A percentile compares a stretch with the other conserved stretches of the same genome.
Evolutionary conservation across 2,113 vertebrate genomes (phyloP).

Genomic region (Rattus rattus): DNA sequence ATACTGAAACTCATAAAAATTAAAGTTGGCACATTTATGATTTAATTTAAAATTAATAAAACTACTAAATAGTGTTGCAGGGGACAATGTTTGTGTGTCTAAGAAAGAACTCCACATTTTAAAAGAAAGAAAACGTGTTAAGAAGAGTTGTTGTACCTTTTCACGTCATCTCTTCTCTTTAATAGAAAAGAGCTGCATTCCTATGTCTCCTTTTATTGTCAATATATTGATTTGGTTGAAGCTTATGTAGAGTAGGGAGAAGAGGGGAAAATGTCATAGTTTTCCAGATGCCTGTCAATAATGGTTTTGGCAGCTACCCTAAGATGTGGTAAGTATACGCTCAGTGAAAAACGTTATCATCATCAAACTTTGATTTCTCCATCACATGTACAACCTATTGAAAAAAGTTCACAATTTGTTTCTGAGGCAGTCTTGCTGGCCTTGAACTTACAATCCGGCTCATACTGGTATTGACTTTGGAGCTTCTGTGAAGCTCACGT

Average conservation of each 20-base stretch:
- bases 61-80: not conserved
- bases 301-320: slow-evolving; percentile 9
- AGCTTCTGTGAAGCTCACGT: not conserved
- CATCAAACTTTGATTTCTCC: not conserved
- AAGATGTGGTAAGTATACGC: not conserved
- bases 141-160: not conserved
- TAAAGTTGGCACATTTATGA: not conserved
- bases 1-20: slow-evolving; percentile 46
- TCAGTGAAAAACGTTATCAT: not conserved
- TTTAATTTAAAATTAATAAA: slow-evolving; percentile 53
- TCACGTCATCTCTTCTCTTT: not conserved
- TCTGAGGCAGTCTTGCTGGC: not conserved
- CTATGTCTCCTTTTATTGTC: not conserved
- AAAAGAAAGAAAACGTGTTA: slow-evolving; percentile 24
- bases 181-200: not conserved
- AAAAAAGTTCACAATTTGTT: not conserved
- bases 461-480: no score
- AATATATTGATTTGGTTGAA: not conserved
- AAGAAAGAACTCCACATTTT: slow-evolving; percentile 7
- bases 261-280: not conserved
- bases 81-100: not conserved
- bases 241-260: not conserved
- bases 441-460: not conserved
- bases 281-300: not conserved
- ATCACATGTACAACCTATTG: not conserved